phyloP scores from a whole-genome alignment of 2,888 invertebrate species.

The Brenthis ino region DNA sequence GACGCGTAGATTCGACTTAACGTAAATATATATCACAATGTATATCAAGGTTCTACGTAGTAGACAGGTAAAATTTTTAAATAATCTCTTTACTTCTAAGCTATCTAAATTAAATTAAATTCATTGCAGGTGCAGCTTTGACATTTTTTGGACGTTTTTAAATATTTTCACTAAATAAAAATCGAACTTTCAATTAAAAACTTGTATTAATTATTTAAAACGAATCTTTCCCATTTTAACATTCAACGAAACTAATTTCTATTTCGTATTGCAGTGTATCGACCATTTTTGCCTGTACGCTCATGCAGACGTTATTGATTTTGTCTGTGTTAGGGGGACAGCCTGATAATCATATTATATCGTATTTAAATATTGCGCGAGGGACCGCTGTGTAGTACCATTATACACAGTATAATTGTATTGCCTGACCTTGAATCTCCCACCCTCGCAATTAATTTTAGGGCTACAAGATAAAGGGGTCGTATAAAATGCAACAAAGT shows the following conservation, averaged over 20 bases:
- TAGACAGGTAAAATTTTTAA: conserved; percentile 46
- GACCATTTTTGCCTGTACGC: conserved; percentile 65
- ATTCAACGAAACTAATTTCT: not conserved
- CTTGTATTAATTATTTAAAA: not conserved
- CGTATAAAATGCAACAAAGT: conserved; percentile 18
- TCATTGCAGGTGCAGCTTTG: no score
- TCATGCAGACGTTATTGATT: conserved; percentile 78
- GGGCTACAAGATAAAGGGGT: conserved; percentile 37
- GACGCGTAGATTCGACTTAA: conserved; percentile 59
- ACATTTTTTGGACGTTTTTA: no score
- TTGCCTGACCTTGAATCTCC: conserved; percentile 59
- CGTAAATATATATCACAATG: conserved; percentile 54
- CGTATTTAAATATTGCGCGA: conserved; percentile 72
- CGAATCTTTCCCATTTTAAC: not conserved
- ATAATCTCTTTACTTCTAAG: no score
- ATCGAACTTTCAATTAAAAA: no score
- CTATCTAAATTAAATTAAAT: no score
- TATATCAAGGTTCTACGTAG: conserved; percentile 47
- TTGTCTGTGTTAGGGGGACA: conserved; percentile 82
- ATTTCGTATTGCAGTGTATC: conserved; percentile 44
- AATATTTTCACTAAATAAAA: no score
- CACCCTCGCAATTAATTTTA: conserved; percentile 48
- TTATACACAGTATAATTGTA: conserved; percentile 37
- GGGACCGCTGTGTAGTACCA: conserved; percentile 53
- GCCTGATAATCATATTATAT: conserved; percentile 77